Percentiles rank a stretch among this genome's conserved stretches.
Conservation (phyloP, 2,797 vertebrate species). For the Phalloptychus januarius region DNA sequence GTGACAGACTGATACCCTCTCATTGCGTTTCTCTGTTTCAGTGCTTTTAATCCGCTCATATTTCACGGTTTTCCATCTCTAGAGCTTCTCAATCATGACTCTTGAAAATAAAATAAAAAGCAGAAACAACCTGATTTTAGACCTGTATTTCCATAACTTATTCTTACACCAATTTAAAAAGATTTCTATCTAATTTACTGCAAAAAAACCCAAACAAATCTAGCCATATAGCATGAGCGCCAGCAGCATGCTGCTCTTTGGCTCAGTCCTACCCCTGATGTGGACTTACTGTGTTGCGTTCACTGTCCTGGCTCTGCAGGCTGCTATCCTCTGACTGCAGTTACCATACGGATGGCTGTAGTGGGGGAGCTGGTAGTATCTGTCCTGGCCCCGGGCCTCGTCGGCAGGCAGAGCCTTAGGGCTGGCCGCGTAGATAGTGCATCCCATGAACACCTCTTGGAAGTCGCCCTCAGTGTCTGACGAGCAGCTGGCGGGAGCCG, state of each 20-base stretch:
- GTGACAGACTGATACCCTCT: neutral
- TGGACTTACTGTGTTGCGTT: conserved; percentile 17
- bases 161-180: neutral
- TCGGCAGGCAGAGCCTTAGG: conserved; percentile 80
- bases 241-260: neutral
- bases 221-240: neutral
- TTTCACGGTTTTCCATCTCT: neutral
- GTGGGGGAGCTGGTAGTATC: conserved; percentile 64
- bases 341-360: conserved; percentile 70
- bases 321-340: conserved; percentile 80
- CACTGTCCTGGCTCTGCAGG: conserved; percentile 77
- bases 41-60: neutral
- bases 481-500: conserved; percentile 47
- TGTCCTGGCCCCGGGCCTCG: conserved; percentile 72
- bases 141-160: neutral
- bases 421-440: conserved; percentile 82
- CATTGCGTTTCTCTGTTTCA: neutral
- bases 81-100: neutral
- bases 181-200: neutral
- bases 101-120: neutral
- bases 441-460: conserved; percentile 81
- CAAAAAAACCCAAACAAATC: neutral
- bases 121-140: neutral
- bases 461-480: conserved; percentile 63
- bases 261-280: neutral